Evolutionary conservation across 1,140 invertebrate genomes (phyloP).

Genomic region (Polyergus mexicanus): DNA sequence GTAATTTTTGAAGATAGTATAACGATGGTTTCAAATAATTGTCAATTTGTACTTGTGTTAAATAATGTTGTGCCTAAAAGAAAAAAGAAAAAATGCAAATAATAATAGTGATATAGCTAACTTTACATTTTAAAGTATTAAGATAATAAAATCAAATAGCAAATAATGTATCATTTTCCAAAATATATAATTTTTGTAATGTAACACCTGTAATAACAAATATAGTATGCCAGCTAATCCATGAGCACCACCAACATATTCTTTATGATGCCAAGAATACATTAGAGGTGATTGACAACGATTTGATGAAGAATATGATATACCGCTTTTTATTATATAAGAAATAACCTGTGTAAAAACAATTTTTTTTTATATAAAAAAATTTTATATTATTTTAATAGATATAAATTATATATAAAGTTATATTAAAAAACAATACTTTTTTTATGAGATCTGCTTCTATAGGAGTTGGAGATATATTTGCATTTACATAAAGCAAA

Average conservation of each 20-base stretch:
- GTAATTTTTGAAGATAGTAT: conserved; percentile 88
- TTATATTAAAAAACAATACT: conserved; percentile 76
- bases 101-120: background rate
- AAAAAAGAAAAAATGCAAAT: conserved; percentile 4
- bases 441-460: conserved; percentile 85
- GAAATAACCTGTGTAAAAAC: conserved; percentile 87
- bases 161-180: background rate
- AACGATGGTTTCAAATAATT: conserved; percentile 88
- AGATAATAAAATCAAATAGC: background rate
- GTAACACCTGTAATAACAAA: conserved; percentile 91
- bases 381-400: conserved; percentile 27
- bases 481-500: conserved; percentile 90
- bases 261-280: conserved; percentile 95
- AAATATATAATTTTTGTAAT: conserved; percentile 55
- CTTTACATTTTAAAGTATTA: background rate
- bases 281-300: conserved; percentile 89
- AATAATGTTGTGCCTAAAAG: conserved; percentile 86
- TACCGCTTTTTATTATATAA: conserved; percentile 90
- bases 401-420: background rate
- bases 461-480: conserved; percentile 86
- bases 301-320: conserved; percentile 86
- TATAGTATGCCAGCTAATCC: conserved; percentile 95
- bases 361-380: conserved; percentile 24
- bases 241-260: conserved; percentile 96
- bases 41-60: conserved; percentile 88